Percentiles rank a stretch among this genome's conserved stretches.
Evolutionary conservation across 2,113 vertebrate species (phyloP).

Genomic region (Nothoprocta pentlandii): DNA sequence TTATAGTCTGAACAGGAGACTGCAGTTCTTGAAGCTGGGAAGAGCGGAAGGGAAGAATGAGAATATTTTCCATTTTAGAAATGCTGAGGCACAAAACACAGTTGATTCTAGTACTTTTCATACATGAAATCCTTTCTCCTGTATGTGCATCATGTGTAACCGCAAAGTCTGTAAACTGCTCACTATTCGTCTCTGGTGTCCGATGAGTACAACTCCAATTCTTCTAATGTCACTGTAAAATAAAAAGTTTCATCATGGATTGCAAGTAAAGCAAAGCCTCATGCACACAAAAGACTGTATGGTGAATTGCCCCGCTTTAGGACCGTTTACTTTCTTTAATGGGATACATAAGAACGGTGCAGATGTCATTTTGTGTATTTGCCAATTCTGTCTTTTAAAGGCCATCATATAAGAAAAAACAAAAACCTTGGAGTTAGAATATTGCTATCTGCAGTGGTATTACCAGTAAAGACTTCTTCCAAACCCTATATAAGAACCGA

Average conservation of each 20-base stretch:
- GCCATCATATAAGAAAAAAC: not conserved
- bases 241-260: slow-evolving; percentile 53
- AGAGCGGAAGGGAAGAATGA: slow-evolving; percentile 77
- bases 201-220: slow-evolving; percentile 93
- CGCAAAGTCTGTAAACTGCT: slow-evolving; percentile 97
- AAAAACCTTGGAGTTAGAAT: not conserved
- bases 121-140: slow-evolving; percentile 98
- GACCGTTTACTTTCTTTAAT: not conserved
- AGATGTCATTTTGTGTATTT: not conserved
- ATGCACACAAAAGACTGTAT: not conserved
- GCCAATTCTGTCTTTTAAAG: not conserved
- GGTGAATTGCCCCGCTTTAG: not conserved
- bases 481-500: not conserved
- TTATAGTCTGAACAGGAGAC: slow-evolving; percentile 61
- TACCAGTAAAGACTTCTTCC: not conserved
- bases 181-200: slow-evolving; percentile 96
- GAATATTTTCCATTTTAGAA: slow-evolving; percentile 80
- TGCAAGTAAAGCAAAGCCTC: not conserved
- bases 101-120: slow-evolving; percentile 84
- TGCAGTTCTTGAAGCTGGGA: slow-evolving; percentile 73
- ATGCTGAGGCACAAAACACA: slow-evolving; percentile 89
- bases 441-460: not conserved
- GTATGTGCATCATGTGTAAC: slow-evolving; percentile 94
- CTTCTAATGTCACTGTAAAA: slow-evolving; percentile 92
- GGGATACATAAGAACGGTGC: not conserved